Percentiles rank a stretch among this genome's conserved stretches.
Conservation (phyloP, 2,797 vertebrate species). For the Chelmon rostratus region DNA sequence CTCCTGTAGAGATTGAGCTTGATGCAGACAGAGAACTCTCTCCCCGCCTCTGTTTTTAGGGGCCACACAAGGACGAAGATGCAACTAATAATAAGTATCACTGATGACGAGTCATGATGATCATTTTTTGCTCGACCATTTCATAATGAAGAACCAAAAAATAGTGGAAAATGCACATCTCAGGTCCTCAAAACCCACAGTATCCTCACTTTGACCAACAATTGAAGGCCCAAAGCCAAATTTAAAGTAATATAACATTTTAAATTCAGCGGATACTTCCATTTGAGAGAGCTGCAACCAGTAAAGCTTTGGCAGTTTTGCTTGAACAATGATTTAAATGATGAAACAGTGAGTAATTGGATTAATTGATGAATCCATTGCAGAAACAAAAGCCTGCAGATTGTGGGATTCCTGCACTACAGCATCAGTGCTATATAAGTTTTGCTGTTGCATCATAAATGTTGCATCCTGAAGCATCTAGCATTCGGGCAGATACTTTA, state of each 20-base stretch:
- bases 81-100: background rate
- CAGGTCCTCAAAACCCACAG: background rate
- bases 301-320: too few relatives aligned
- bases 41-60: slow-evolving; percentile 32
- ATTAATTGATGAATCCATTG: too few relatives aligned
- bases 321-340: too few relatives aligned
- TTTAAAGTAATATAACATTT: background rate
- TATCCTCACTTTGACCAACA: background rate
- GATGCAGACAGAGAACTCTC: slow-evolving; percentile 14
- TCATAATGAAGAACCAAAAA: too few relatives aligned
- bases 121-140: background rate
- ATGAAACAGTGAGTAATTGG: too few relatives aligned
- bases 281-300: background rate
- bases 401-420: too few relatives aligned
- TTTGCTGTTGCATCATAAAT: too few relatives aligned
- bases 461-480: too few relatives aligned
- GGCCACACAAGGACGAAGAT: slow-evolving; percentile 8
- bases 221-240: background rate
- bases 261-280: too few relatives aligned
- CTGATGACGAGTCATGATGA: background rate
- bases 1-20: slow-evolving; percentile 35
- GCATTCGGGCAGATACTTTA: too few relatives aligned
- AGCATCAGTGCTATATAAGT: too few relatives aligned
- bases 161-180: background rate
- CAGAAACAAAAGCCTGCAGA: too few relatives aligned